Percentiles rank a stretch among this genome's conserved stretches.
Evolutionary conservation across 1,140 invertebrate species (phyloP).

Genomic region (Melipona quadrifasciata): DNA sequence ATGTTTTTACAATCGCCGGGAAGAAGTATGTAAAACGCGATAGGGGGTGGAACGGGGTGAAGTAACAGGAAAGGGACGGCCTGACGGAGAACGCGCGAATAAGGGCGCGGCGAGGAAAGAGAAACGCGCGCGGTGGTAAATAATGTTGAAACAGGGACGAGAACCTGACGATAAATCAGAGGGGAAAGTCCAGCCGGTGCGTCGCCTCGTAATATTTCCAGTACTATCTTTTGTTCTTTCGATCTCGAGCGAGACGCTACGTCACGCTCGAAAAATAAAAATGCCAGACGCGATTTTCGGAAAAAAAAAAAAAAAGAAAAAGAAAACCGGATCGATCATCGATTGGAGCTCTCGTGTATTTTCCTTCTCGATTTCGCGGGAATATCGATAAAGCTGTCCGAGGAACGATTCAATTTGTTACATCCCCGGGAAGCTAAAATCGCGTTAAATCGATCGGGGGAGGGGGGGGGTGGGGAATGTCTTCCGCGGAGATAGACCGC

Average conservation of each 20-base stretch:
- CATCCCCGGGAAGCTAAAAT: neutral
- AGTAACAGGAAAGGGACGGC: neutral
- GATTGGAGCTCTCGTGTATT: slow-evolving; percentile 6
- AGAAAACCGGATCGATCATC: neutral
- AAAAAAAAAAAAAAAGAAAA: too few relatives aligned
- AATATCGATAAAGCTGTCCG: neutral
- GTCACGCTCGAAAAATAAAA: slow-evolving; percentile 28
- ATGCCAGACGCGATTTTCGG: neutral
- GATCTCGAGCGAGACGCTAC: slow-evolving; percentile 19
- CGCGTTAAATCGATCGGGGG: neutral
- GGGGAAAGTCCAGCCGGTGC: slow-evolving; percentile 43
- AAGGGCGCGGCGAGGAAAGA: too few relatives aligned
- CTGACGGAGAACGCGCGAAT: neutral
- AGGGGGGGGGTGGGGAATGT: neutral
- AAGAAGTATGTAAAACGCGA: neutral
- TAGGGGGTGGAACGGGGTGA: neutral
- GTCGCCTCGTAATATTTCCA: slow-evolving; percentile 60
- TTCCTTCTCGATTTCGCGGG: neutral
- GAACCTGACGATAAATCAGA: slow-evolving; percentile 59
- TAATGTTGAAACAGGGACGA: slow-evolving; percentile 61
- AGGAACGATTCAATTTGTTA: neutral
- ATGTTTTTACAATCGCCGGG: neutral
- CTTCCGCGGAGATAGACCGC: neutral
- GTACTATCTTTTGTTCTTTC: slow-evolving; percentile 36
- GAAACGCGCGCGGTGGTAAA: slow-evolving; percentile 45